phyloP scores from a whole-genome alignment of 2,797 vertebrate genomes.

The Bufotes viridis region DNA sequence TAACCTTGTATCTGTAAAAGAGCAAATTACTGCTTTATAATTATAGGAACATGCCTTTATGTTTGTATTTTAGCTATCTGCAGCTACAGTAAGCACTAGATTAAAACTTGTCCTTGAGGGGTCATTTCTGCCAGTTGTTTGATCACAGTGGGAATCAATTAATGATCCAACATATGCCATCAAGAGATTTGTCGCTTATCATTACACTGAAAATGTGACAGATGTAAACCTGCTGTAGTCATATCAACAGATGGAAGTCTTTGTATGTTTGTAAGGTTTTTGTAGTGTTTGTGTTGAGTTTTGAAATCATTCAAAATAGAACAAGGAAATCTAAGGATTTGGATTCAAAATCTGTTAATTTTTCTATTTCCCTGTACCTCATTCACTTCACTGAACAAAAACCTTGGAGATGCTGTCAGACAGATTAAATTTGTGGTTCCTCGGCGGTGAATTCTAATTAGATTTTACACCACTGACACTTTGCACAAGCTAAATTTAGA shows the following conservation, averaged over 20 bases:
- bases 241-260: neutral
- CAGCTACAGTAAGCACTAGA: no score
- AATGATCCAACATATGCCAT: conserved; percentile 2
- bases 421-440: conserved; percentile 66
- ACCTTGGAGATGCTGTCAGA: conserved; percentile 62
- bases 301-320: neutral
- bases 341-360: conserved; percentile 20
- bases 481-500: conserved; percentile 66
- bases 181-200: neutral
- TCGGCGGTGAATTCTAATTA: conserved; percentile 64
- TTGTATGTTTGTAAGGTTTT: neutral
- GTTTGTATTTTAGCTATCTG: no score
- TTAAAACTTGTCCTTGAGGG: neutral
- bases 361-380: conserved; percentile 33
- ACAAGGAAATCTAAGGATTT: conserved; percentile 1
- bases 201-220: neutral
- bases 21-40: no score
- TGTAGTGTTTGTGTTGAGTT: neutral
- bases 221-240: neutral
- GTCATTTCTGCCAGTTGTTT: conserved; percentile 1
- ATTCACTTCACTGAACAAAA: conserved; percentile 55
- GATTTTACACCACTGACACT: conserved; percentile 63
- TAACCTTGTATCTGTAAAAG: no score
- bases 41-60: no score
- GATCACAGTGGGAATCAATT: conserved; percentile 25